Base-by-base conservation (phyloP, 2,797 vertebrate species). In the Buceros bicornis region DNA sequence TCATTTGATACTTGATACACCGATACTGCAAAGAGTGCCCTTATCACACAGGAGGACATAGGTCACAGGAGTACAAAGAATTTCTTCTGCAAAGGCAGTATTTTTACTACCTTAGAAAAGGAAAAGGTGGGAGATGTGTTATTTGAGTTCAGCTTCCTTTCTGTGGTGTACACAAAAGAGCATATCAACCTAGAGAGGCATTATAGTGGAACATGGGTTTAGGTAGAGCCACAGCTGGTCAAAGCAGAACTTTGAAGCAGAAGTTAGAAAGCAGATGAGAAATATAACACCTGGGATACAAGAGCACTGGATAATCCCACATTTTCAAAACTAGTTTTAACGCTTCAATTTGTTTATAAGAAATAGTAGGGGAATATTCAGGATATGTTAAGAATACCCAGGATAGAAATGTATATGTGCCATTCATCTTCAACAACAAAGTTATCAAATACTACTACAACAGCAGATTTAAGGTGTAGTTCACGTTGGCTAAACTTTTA, bases 1-100 rank as follows among this genome's bases (percentile, higher is more conserved):
- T 19, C 8, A 21, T 40, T 53, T 67, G 28, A 5, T 67, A 26
- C 17, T 77, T 0, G 0, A 45, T 67, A 48, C 10, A 53, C 2
- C 21, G 35, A 7, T 56, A 60, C 9, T 65, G 7, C 20, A 42
- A 33, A 69, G n/a, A 81, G 3, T 42, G 21, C 48, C 17, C 37
- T 93, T 84, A 61, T 33, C 37, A 12, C 37, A 40, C 37, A 40
- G 37, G 37, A 40, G 37, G 37, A 40, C 17, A 70, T 0, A 1
- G 31, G 42, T 51, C 56, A 56, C 16, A 67, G 16, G 14, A 35
- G 13, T 45, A 33, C 8, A 67, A 70, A 79, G 42, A n/a, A 8
- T 22, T 69, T 65, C 19, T 77, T 58, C 11, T 67, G 6, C n/a
- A 78, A 35, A 54, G 15, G 5, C 4, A 24, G 4, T 37, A n/a